Base-by-base conservation (phyloP, 2,113 vertebrate genomes). In the Psittacula cyanocephala region DNA sequence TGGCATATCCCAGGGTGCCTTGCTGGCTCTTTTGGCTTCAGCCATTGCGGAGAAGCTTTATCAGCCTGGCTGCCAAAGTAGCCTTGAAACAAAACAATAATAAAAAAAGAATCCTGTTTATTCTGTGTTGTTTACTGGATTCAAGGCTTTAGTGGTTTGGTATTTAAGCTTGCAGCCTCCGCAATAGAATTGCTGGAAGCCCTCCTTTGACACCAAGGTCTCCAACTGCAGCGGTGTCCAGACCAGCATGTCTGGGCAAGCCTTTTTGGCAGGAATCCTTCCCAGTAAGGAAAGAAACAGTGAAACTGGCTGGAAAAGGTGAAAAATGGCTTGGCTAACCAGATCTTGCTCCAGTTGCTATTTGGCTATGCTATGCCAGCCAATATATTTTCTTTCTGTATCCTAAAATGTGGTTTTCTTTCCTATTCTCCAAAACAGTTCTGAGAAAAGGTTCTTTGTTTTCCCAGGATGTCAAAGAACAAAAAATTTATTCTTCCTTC, bases 281-380 rank as follows among this genome's bases (percentile, higher is more conserved):
- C 29, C 29, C 52, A 62, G 43, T 79, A 76, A 89, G 57, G 57
- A 94, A 72, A 91, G 28, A 63, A 93, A 79, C 44, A 52, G 29
- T 64, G 57, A 93, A 91, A 87, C 37, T 77, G 63, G 3, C 84
- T 94, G 94, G 63, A 94, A 95, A 93, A 96, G 78, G 91, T 96
- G 94, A 72, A 92, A 91, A 92, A 89, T 52, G 14, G 27, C 39
- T 91, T 95, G 86, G 77, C 77, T 65, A 91, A 81, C 49, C 78
- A 74, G 53, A 85, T 80, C 63, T 65, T 85, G 7, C 25, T 87
- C 33, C 78, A 87, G 13, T 92, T 78, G 35, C 74, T 88, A 25
- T 89, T 92, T 78, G 55, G 23, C 29, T 46, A 0, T 76, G 24
- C 46, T 57, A 2, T 85, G 52, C 70, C 81, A 92, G 52, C 35